Conservation (phyloP, 2,888 invertebrate genomes). For the Philhelius pedissequus region DNA sequence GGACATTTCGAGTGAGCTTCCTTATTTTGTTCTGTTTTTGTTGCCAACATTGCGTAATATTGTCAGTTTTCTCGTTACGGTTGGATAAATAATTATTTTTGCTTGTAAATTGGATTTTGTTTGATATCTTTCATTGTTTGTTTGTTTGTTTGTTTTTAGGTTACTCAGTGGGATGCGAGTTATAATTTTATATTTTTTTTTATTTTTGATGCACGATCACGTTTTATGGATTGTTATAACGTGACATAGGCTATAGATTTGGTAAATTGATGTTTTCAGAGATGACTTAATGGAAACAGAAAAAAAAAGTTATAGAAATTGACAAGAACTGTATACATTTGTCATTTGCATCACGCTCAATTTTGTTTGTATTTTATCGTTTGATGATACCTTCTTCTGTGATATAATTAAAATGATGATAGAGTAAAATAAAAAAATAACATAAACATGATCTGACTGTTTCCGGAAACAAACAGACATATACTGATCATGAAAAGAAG, state of each 20-base stretch:
- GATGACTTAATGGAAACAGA: constrained; percentile 20
- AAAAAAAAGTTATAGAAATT: background rate
- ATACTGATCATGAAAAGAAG: background rate
- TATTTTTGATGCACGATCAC: constrained; percentile 42
- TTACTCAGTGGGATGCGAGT: constrained; percentile 14
- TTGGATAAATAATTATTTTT: constrained; percentile 38
- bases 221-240: constrained; percentile 37
- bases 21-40: background rate
- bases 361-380: constrained; percentile 1
- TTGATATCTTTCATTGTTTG: constrained; percentile 15
- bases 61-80: constrained; percentile 25
- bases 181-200: constrained; percentile 6
- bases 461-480: background rate
- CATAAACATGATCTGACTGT: background rate
- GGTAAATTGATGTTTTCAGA: constrained; percentile 30
- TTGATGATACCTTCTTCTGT: background rate
- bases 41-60: constrained; percentile 30
- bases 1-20: constrained; percentile 30
- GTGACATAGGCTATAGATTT: constrained; percentile 31
- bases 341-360: constrained; percentile 40
- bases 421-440: background rate
- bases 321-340: background rate
- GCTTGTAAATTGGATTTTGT: constrained; percentile 47
- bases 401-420: constrained; percentile 34
- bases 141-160: background rate